Evolutionary conservation across 1,140 invertebrate genomes (phyloP).

Genomic region (Thrips palmi): DNA sequence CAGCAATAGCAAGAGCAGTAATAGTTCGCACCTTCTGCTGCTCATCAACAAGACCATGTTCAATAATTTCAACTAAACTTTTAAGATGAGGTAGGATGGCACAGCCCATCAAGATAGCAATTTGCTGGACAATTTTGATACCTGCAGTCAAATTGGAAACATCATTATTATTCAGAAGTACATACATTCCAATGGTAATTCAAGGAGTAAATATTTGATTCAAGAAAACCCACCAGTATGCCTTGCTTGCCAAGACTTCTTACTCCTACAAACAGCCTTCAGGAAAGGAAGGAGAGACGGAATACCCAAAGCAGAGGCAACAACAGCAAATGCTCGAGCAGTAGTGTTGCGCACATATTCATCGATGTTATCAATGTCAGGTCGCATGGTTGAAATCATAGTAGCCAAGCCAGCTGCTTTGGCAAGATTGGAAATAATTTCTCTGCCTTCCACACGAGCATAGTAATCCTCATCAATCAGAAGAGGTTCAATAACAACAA

Average conservation of each 20-base stretch:
- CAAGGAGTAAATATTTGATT: too few species aligned
- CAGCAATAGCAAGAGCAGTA: conserved; percentile 95
- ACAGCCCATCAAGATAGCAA: conserved; percentile 99
- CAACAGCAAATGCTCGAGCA: conserved; percentile 95
- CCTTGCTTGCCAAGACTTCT: conserved; percentile 99
- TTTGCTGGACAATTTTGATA: conserved; percentile 99
- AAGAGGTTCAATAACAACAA: conserved; percentile 97
- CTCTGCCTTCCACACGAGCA: conserved; percentile 94
- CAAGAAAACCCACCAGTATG: conserved; percentile 51
- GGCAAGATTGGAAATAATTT: conserved; percentile 98
- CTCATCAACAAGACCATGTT: conserved; percentile 81
- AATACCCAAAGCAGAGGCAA: conserved; percentile 95
- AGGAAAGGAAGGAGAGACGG: conserved; percentile 94
- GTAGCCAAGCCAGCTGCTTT: conserved; percentile 99
- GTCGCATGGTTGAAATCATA: conserved; percentile 99
- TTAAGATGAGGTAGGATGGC: conserved; percentile 97
- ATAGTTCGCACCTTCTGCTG: conserved; percentile 90
- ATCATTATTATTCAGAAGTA: too few species aligned
- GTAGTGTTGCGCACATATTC: conserved; percentile 99
- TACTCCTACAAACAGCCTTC: conserved; percentile 97
- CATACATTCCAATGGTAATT: too few species aligned
- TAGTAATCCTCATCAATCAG: conserved; percentile 99
- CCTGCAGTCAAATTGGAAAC: conserved; percentile 22
- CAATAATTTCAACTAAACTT: conserved; percentile 97
- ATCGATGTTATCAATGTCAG: conserved; percentile 99